Percentiles rank a stretch among this genome's conserved stretches.
Conservation (phyloP, 2,113 vertebrate species). For the Tympanuchus pallidicinctus region DNA sequence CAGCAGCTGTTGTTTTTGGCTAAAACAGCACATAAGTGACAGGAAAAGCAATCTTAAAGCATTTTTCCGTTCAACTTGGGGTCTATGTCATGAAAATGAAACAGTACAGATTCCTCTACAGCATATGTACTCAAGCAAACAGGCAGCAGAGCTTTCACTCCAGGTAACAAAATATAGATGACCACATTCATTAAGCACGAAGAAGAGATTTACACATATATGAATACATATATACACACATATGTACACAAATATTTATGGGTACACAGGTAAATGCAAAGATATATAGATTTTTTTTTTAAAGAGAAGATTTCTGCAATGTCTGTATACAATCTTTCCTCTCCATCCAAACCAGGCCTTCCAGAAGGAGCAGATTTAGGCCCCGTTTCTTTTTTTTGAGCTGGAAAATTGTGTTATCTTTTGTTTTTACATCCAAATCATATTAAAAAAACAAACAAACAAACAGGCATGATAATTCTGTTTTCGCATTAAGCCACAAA, state of each 20-base stretch:
- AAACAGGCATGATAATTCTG: neutral
- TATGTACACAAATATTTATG: neutral
- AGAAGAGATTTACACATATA: neutral
- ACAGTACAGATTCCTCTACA: neutral
- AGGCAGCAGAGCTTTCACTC: neutral
- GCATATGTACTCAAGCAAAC: neutral
- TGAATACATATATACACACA: neutral
- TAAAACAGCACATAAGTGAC: neutral
- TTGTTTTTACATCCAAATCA: neutral
- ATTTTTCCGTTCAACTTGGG: neutral
- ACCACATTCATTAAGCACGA: neutral
- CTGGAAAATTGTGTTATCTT: neutral
- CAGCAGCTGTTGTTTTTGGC: conserved; percentile 3
- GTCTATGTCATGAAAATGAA: neutral
- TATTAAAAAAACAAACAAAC: neutral
- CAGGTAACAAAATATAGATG: neutral
- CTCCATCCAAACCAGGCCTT: neutral
- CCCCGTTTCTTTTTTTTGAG: neutral
- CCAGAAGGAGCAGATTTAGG: neutral
- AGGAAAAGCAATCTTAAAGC: conserved; percentile 7
- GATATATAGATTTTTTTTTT: neutral
- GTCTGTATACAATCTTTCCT: neutral
- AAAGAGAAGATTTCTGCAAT: neutral
- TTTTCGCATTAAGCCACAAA: neutral
- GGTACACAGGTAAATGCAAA: neutral